Base-by-base conservation (phyloP, 2,888 invertebrate genomes). In the Trisateles emortualis region DNA sequence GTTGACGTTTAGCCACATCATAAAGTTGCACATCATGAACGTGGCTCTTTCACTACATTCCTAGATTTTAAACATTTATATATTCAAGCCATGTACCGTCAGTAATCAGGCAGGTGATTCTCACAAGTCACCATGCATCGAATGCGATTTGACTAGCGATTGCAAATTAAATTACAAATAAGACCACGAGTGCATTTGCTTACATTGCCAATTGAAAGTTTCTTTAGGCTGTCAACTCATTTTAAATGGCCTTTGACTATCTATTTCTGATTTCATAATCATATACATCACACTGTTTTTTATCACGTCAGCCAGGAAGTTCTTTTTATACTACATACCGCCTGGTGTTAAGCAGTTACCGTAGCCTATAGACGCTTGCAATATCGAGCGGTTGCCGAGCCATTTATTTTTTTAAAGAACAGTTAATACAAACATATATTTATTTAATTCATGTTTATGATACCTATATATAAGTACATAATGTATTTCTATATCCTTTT, bases 21-120 rank as follows among this genome's bases (percentile, higher is more conserved):
- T 50, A 39, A 52, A 60, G 24, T 48, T 33, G 42, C 41, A 59
- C 39, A 50, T 14, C 36, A 6, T 36, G 39, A 26, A 38, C 40
- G 38, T 33, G 45, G 42, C 13, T 14, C 46, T 41, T 10, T 19
- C 36, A 26, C 45, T 39, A 33, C 48, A 40, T 55, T 57, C 51
- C 55, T 58, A 64, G 45, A 40, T 51, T 44, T 35, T 24, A 46
- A 19, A 39, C 38, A 58, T 54, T 66, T 76, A 72, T 57, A 59
- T 73, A 88, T 87, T 84, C 88, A 61, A 41, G 42, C 45, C 83
- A 79, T 76, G 80, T 57, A 40, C 53, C 44, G 52, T 62, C 61
- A 65, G 76, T 81, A 87, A 87, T 87, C 81, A 85, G 76, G 73
- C 74, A 75, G 61, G 65, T 73, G 79, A 81, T 87, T 87, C 84